Base-by-base conservation (phyloP, 2,797 vertebrate species). In the Brotula barbata region DNA sequence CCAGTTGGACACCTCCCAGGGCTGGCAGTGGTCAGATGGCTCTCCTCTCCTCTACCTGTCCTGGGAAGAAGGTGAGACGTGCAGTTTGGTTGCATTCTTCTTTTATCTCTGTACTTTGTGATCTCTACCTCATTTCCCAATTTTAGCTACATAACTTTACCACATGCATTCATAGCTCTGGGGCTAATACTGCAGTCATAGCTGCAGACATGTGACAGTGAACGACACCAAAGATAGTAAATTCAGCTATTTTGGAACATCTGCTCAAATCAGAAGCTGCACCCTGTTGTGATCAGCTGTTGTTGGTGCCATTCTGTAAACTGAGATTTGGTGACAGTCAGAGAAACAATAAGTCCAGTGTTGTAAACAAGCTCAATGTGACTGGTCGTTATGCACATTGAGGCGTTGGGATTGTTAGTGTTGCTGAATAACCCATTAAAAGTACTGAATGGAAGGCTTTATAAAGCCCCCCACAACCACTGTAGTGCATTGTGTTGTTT, bases 21-120 rank as follows among this genome's bases (percentile, higher is more conserved):
- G 97, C 21, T 99, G 96, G 96, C 96, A 97, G 85, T 99, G 97
- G 97, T 96, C 96, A 6, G 95, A 98, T 45, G 92, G 94, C 58
- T 93, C 89, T 15, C 93, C 96, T 7, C 79, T 97, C 48, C 86
- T 84, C 51, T 84, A 93, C 70, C 63, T 95, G 49, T 94, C 86
- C 71, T 98, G 95, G 96, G 89, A 93, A 79, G 44, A 84, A 90
- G 94, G 95, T 97, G 89, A 89, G 58, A 5, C 12, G 25, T 28
- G 4, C 25, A 28, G 25, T 28, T 4, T 44, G 21, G 6, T 14
- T 14, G 3, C 19, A 16, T 22, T 1, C 7, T 14, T 2, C 7
- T 25, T 17, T 43, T 50, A 10, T 21, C 4, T 13, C 6, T 17
- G 49, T 17, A 4, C 6, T 31, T 21, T 8, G 48, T 22, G 44